Conservation (phyloP, 2,113 vertebrate species). For the Pterocles orientalis region DNA sequence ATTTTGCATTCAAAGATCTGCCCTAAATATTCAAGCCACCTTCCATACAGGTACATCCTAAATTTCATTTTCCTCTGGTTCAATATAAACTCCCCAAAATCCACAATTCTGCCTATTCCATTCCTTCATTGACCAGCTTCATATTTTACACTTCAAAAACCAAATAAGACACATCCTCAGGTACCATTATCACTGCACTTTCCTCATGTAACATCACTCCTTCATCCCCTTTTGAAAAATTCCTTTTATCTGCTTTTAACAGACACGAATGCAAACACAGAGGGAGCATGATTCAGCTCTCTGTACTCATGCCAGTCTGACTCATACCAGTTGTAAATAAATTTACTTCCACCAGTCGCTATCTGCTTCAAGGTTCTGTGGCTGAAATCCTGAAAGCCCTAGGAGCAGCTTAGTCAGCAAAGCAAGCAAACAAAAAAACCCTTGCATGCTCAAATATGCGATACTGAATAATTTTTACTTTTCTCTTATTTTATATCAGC, state of each 20-base stretch:
- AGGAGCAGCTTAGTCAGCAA: constrained; percentile 3
- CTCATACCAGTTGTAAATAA: background rate
- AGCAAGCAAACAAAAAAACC: background rate
- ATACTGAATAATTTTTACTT: background rate
- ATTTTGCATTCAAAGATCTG: background rate
- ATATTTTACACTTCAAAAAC: background rate
- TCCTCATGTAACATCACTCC: background rate
- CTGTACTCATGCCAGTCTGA: background rate
- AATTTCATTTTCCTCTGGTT: background rate
- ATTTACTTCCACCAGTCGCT: background rate
- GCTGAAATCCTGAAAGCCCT: constrained; percentile 2
- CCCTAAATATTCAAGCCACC: background rate
- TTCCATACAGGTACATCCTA: background rate
- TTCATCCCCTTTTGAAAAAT: background rate
- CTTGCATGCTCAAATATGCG: background rate
- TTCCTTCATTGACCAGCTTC: background rate
- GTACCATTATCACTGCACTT: background rate
- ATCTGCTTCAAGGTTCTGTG: background rate
- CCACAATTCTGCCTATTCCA: background rate
- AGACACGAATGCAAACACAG: background rate
- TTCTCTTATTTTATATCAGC: background rate
- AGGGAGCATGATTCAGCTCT: background rate
- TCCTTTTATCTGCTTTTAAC: background rate
- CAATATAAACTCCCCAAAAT: background rate
- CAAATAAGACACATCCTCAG: background rate